Percentiles rank a stretch among this genome's conserved stretches.
Evolutionary conservation across 2,888 invertebrate genomes (phyloP).

Genomic region (Apamea epomidion): DNA sequence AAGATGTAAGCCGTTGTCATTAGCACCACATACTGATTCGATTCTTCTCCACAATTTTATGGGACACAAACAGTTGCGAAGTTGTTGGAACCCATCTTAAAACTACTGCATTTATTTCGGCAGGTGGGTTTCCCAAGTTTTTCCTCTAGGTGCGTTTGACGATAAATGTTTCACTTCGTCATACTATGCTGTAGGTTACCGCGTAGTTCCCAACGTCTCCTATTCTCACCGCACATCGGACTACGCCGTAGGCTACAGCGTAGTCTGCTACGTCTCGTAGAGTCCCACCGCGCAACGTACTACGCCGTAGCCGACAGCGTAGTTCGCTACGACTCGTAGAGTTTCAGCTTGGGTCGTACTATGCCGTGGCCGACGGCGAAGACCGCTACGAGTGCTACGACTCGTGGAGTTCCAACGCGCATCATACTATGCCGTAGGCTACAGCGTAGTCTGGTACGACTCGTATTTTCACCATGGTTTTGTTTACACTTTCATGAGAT

Average conservation of each 20-base stretch:
- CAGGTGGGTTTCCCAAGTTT: background rate
- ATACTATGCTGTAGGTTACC: background rate
- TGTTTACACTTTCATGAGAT: background rate
- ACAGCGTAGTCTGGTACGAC: background rate
- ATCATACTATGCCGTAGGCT: background rate
- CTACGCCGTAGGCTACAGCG: background rate
- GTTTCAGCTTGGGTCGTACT: background rate
- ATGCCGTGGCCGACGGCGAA: background rate
- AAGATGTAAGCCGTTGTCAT: background rate
- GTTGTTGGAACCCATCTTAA: background rate
- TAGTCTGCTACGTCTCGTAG: background rate
- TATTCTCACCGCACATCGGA: background rate
- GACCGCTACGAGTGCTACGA: background rate
- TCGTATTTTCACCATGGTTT: background rate
- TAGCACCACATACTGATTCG: background rate
- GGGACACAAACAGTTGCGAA: background rate
- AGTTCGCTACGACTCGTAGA: background rate
- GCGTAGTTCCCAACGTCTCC: background rate
- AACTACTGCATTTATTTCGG: background rate
- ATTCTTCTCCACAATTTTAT: background rate
- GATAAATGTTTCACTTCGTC: background rate
- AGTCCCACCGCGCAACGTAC: background rate
- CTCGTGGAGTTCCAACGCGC: too few species aligned
- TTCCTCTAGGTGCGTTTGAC: background rate
- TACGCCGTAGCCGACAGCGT: background rate